Conservation (phyloP, 2,797 vertebrate genomes). For the Pantherophis alleghaniensis region DNA sequence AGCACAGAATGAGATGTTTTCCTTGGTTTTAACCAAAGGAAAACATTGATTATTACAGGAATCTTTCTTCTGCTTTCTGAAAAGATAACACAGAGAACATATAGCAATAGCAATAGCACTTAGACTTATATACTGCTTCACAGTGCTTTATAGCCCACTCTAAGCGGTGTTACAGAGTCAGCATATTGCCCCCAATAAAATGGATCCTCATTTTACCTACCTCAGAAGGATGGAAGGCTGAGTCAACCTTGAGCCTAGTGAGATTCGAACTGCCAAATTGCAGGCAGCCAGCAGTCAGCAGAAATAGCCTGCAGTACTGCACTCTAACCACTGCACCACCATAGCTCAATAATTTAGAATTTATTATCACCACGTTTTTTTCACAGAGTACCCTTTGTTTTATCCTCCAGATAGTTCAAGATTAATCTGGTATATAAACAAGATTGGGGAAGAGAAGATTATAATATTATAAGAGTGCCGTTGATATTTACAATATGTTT, state of each 20-base stretch:
- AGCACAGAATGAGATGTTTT: not conserved
- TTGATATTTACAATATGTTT: not conserved
- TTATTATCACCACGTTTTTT: not conserved
- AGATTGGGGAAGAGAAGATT: not conserved
- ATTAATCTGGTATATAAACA: not conserved
- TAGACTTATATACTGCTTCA: not conserved
- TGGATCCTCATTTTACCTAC: not conserved
- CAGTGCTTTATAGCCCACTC: not conserved
- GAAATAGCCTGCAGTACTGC: not conserved
- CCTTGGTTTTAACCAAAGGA: not conserved
- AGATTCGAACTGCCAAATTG: not conserved
- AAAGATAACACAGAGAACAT: not conserved
- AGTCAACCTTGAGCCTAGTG: not conserved
- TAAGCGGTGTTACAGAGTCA: not conserved
- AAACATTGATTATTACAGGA: not conserved
- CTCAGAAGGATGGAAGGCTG: not conserved
- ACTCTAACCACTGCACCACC: not conserved
- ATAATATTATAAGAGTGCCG: not conserved
- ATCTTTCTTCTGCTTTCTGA: not conserved
- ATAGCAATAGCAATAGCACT: not conserved
- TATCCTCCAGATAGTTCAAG: not conserved
- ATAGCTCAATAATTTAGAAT: not conserved
- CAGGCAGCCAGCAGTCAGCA: not conserved
- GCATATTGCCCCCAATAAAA: not conserved
- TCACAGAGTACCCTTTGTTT: not conserved